Base-by-base conservation (phyloP, 2,113 vertebrate species). In the Anolis carolinensis region DNA sequence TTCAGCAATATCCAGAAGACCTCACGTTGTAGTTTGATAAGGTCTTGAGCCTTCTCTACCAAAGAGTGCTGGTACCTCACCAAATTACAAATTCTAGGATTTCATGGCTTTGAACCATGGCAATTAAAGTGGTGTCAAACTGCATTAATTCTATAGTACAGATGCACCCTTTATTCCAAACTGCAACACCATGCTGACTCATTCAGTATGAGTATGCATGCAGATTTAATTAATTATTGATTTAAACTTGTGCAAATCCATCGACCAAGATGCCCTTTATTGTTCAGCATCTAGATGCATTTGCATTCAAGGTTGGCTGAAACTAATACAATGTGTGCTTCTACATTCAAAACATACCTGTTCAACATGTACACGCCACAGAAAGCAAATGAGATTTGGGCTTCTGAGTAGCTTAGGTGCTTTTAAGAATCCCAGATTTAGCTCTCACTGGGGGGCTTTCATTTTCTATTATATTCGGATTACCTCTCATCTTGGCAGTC, bases 311-410 rank as follows among this genome's bases (percentile, higher is more conserved):
- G 73, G 1, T 14, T 48, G 72, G 14, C 14, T 63, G 72, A 62
- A 74, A 59, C 48, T 32, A 75, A 65, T 36, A 74, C n/a, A n/a
- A 74, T 14, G 9, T 65, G 36, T 34, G 27, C 9, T n/a, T 50
- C 13, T 39, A 32, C 8, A 16, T 65, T 48, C 39, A 65, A 34
- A 50, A 39, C 39, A 18, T 23, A 34, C 14, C 23, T 74, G 39
- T 50, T 34, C 32, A 39, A 74, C 70, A 74, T 65, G 39, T 23
- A 50, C 25, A 21, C 36, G 70, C 78, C 8, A 7, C 34, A 16
- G 14, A 65, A 81, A 81, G 70, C 27, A 74, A 75, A 81, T 34
- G 55, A 81, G 79, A 86, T 75, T 52, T 55, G 79, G 34, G 25
- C 50, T 62, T 85, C 84, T 32, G 10, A 79, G 27, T 79, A 32